Evolutionary conservation across 2,888 invertebrate genomes (phyloP).

Genomic region (Drosophila gaucha): DNA sequence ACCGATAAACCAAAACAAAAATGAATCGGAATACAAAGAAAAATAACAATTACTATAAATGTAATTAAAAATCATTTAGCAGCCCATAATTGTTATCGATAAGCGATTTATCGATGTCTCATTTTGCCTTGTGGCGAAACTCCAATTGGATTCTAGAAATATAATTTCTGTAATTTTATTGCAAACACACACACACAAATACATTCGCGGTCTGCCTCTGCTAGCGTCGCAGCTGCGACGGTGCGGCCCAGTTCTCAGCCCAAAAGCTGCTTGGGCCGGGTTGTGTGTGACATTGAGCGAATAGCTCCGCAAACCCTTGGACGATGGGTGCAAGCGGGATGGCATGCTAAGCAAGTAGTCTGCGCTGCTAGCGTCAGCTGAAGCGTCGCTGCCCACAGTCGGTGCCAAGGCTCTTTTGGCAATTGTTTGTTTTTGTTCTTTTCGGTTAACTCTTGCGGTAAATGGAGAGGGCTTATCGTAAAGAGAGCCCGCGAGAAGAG

Average conservation of each 20-base stretch:
- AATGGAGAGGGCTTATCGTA: slow-evolving; percentile 12
- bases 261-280: slow-evolving; percentile 35
- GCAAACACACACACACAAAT: background rate
- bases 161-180: slow-evolving; percentile 42
- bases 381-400: slow-evolving; percentile 63
- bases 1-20: background rate
- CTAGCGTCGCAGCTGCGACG: slow-evolving; percentile 20
- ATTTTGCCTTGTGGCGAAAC: slow-evolving; percentile 23
- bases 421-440: slow-evolving; percentile 75
- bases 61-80: slow-evolving; percentile 27
- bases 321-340: slow-evolving; percentile 32
- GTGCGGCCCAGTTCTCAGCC: slow-evolving; percentile 66
- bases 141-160: slow-evolving; percentile 31
- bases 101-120: slow-evolving; percentile 18
- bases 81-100: slow-evolving; percentile 42
- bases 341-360: slow-evolving; percentile 35
- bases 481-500: slow-evolving; percentile 3
- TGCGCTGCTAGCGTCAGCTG: slow-evolving; percentile 38
- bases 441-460: slow-evolving; percentile 22
- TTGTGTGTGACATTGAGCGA: slow-evolving; percentile 55
- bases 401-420: slow-evolving; percentile 78
- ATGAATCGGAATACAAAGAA: slow-evolving; percentile 6
- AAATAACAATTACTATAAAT: background rate
- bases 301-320: slow-evolving; percentile 29
- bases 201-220: slow-evolving; percentile 19